These are phyloP conservation scores for Notarius quadriscutis DNA, from an alignment of 2,113 vertebrate species.

Conservation along the genomic window DNA sequence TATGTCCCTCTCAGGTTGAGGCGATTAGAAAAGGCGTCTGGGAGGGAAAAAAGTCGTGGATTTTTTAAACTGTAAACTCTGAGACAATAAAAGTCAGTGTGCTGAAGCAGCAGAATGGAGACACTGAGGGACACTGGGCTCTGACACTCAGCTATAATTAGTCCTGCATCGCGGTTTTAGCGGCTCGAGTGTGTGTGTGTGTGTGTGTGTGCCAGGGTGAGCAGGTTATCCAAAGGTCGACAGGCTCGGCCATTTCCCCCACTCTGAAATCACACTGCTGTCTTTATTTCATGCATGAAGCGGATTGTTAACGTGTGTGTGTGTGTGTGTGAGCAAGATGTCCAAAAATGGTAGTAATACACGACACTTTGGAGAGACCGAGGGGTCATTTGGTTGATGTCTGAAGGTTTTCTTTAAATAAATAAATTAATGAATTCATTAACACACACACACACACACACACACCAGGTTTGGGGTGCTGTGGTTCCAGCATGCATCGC, in stretches of 20 bases:
- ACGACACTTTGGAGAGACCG: not conserved
- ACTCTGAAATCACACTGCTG: slow-evolving; percentile 62
- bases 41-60: slow-evolving; percentile 25
- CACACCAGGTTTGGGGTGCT: too few species aligned
- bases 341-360: not conserved
- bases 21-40: slow-evolving; percentile 48
- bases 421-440: not conserved
- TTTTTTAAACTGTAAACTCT: slow-evolving; percentile 54
- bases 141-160: slow-evolving; percentile 71
- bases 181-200: slow-evolving; percentile 60
- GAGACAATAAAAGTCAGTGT: slow-evolving; percentile 62
- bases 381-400: not conserved
- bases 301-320: not conserved
- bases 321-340: not conserved
- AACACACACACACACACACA: too few species aligned
- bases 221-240: slow-evolving; percentile 76
- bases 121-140: slow-evolving; percentile 62
- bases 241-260: slow-evolving; percentile 57
- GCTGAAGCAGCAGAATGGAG: slow-evolving; percentile 59
- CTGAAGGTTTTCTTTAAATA: not conserved
- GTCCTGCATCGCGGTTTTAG: not conserved
- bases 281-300: slow-evolving; percentile 59
- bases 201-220: slow-evolving; percentile 63
- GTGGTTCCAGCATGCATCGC: too few species aligned
- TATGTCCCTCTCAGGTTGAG: slow-evolving; percentile 15